Evolutionary conservation across 2,888 invertebrate species (phyloP), one percentile per base, ranked within the genome.

Genomic region (Drosophila parthenogenetica): DNA sequence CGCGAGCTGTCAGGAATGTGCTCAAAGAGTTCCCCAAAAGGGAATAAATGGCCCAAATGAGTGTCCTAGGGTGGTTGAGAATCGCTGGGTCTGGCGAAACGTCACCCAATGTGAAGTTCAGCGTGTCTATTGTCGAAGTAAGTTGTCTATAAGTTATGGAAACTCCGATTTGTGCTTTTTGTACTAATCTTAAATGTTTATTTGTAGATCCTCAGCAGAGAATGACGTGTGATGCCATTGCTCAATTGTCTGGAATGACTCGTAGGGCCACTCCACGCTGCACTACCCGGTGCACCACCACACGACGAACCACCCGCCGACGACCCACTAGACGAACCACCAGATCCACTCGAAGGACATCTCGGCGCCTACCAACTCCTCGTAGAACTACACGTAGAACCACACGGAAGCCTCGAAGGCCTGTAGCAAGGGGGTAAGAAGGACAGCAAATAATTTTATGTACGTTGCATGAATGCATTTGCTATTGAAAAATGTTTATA

Each of bases 81-180:
- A 13, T 0, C 37, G 13, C 4, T 70, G 62, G 60, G 19, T 64
- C 14, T 80, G 80, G 81, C 51, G 42, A 7, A 13, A 67, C 11
- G n/a, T 71, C 17, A 22, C 42, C 0, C 25, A 40, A 16, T 80
- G 80, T 13, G 67, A 81, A 2, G 17, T 81, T 46, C 66, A 65
- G 19, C 51, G 48, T 7, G 48, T 80, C n/a, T 64, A 60, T 11
- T 80, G 80, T 25, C 45, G 10, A 25, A 54, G 81, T 81, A 42
- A 69, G 77, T 55, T 0, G 8, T 29, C 1, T 29, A 8, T 7
- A 0, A n/a, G 5, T 2, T 8, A 7, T 5, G 13, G 5, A 8
- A n/a, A 11, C 29, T 14, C 16, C 1, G 10, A 0, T 16, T 13
- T 32, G 2, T n/a, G 13, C n/a, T 14, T 0, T 10, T n/a, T 0